Base-by-base conservation (phyloP, 2,797 vertebrate genomes). In the Anabacerthia variegaticeps region DNA sequence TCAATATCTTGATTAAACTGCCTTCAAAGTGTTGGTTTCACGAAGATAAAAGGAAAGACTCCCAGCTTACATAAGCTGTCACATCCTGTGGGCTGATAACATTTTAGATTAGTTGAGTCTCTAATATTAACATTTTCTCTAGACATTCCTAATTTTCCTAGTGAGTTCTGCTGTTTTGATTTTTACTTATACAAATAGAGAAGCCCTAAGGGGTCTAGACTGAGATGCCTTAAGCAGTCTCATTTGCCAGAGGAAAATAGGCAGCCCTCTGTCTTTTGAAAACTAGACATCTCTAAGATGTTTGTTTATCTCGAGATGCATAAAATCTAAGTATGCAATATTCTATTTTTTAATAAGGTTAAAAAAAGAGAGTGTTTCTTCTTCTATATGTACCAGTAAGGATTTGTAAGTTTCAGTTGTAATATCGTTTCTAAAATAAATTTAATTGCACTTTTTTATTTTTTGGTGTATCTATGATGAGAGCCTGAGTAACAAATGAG, bases 11-110 rank as follows among this genome's bases (percentile, higher is more conserved):
- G 59, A 85, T 88, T 72, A 91, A 95, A 83, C 63, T 81, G 37
- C 34, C 79, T 95, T 93, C 55, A 73, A 94, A 94, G 34, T 52
- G 19, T 61, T 89, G 28, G 34, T 30, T 94, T 78, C 39, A 61
- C 65, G 81, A 85, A 86, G 87, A 84, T 89, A 87, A 96, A 95
- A 90, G 46, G 20, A 61, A 89, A 91, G 51, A 37, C 55, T 92
- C 26, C 2, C 78, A 75, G 21, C 8, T 95, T 85, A 83, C 36
- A 80, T 72, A 85, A 91, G 12, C 44, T 83, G n/a, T 44, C 87
- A 91, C 55, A 56, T 92, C 48, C 54, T 80, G 27, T 72, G 68
- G 82, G 66, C 34, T 85, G 73, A 58, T 73, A 86, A 73, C 14
- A 73, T 66, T 92, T 90, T 59, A 90, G 62, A 61, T 92, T 89